Conservation (phyloP, 2,113 vertebrate species). For the Otis tarda region DNA sequence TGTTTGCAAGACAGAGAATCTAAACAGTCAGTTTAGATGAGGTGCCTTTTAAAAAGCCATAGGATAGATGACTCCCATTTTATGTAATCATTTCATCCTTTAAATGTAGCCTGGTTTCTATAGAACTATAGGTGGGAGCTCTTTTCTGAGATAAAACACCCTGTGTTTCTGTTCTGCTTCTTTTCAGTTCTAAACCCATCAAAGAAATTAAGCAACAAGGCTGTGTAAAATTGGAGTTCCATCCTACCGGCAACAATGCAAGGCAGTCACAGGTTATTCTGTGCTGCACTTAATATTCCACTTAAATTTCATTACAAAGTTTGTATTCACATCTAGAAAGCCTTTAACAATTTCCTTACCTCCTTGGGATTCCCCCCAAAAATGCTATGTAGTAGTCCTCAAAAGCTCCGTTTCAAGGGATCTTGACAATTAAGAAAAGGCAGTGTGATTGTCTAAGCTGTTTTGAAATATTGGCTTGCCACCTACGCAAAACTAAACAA, state of each 20-base stretch:
- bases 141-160: neutral
- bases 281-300: neutral
- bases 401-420: conserved; percentile 67
- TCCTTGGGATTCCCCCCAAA: conserved; percentile 21
- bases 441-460: conserved; percentile 65
- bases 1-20: neutral
- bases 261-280: neutral
- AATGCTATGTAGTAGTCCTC: conserved; percentile 27
- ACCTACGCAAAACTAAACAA: conserved; percentile 76
- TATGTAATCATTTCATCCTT: neutral
- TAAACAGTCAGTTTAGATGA: neutral
- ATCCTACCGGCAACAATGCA: neutral
- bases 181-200: neutral
- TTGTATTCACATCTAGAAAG: conserved; percentile 34
- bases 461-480: conserved; percentile 79
- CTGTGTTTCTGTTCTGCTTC: neutral
- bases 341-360: conserved; percentile 33
- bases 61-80: neutral
- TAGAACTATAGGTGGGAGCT: neutral
- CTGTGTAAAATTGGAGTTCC: neutral
- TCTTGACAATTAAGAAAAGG: conserved; percentile 72
- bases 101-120: neutral
- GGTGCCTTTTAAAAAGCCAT: neutral
- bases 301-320: conserved; percentile 12
- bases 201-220: neutral